Conservation (phyloP, 2,888 invertebrate genomes). For the Cheilosia vulpina region DNA sequence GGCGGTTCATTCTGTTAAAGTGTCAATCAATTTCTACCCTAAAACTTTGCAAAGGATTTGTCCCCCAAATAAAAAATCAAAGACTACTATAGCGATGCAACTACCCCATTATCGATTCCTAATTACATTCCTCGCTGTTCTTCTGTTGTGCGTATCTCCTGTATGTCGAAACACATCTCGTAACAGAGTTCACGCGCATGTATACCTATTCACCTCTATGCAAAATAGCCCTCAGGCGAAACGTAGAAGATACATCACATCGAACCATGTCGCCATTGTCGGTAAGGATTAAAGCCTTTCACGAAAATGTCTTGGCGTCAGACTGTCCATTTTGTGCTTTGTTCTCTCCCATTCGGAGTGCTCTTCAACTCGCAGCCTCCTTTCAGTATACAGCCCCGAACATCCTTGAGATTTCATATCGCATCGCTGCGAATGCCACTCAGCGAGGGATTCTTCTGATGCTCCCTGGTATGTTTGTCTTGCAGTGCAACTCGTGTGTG, state of each 20-base stretch:
- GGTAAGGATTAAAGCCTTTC: slow-evolving; percentile 73
- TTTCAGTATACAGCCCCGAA: slow-evolving; percentile 31
- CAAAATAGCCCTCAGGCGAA: slow-evolving; percentile 63
- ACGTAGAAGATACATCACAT: slow-evolving; percentile 60
- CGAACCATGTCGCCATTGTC: slow-evolving; percentile 19
- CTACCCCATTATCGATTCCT: slow-evolving; percentile 48
- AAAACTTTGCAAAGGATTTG: too few species aligned
- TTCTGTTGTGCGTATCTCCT: slow-evolving; percentile 38
- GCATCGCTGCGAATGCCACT: slow-evolving; percentile 65
- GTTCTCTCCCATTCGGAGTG: slow-evolving; percentile 34
- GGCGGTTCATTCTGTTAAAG: too few species aligned
- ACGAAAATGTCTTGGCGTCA: slow-evolving; percentile 66
- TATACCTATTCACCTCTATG: slow-evolving; percentile 23
- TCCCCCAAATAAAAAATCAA: neutral
- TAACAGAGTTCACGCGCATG: slow-evolving; percentile 62
- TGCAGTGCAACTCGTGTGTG: neutral
- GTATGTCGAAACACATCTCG: slow-evolving; percentile 60
- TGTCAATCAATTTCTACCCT: too few species aligned
- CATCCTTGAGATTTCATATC: slow-evolving; percentile 77
- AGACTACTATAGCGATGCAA: slow-evolving; percentile 11
- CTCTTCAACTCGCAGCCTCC: slow-evolving; percentile 17
- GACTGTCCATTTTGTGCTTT: slow-evolving; percentile 53
- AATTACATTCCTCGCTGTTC: slow-evolving; percentile 23
- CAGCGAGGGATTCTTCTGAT: slow-evolving; percentile 37
- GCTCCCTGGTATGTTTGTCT: slow-evolving; percentile 3